phyloP scores from a whole-genome alignment of 2,113 vertebrate genomes.

The Neodontobutis hainanensis region DNA sequence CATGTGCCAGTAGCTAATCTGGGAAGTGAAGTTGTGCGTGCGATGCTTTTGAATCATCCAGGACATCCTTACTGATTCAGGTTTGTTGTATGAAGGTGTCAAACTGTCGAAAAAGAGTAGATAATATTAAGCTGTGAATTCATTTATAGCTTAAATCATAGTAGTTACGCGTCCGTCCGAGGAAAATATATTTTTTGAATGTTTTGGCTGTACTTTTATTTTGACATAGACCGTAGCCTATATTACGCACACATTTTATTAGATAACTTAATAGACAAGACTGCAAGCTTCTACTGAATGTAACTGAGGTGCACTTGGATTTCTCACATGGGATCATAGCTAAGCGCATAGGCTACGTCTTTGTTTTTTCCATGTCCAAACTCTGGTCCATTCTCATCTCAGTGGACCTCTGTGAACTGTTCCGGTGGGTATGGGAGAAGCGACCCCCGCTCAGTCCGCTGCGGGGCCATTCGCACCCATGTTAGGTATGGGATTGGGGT shows the following conservation, averaged over 20 bases:
- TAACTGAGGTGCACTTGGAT: neutral
- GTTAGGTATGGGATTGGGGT: conserved; percentile 80
- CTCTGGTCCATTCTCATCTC: conserved; percentile 47
- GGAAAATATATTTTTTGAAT: neutral
- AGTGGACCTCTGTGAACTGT: conserved; percentile 52
- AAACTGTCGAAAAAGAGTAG: conserved; percentile 30
- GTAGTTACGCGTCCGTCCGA: neutral
- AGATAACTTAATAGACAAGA: neutral
- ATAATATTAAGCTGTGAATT: conserved; percentile 36
- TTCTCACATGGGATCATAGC: conserved; percentile 56
- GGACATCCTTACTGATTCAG: conserved; percentile 37
- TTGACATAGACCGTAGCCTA: neutral
- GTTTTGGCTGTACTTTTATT: neutral
- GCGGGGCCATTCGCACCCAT: conserved; percentile 77
- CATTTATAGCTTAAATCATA: conserved; percentile 30
- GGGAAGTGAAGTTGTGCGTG: conserved; percentile 62
- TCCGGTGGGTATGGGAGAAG: conserved; percentile 86
- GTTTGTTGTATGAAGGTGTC: conserved; percentile 37
- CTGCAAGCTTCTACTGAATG: neutral
- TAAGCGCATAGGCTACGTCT: conserved; percentile 17
- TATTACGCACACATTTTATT: neutral
- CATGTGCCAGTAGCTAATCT: conserved; percentile 21
- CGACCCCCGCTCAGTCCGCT: conserved; percentile 87
- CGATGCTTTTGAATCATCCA: conserved; percentile 54
- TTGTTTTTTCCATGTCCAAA: conserved; percentile 43